A percentile compares a stretch with the other conserved stretches of the same genome.
phyloP scores from a whole-genome alignment of 2,888 invertebrate genomes.

The Allolobophora icterica region DNA sequence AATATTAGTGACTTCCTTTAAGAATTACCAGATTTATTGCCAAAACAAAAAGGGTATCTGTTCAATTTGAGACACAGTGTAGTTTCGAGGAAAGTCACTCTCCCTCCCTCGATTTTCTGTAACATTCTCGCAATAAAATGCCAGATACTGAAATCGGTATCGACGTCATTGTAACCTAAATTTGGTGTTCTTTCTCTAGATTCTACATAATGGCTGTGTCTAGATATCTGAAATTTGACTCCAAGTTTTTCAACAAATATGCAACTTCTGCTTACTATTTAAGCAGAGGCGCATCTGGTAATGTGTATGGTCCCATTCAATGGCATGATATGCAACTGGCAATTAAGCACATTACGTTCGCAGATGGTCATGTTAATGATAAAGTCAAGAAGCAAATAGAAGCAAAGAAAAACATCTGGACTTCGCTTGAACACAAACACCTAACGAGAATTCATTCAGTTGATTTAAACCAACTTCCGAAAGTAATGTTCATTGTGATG shows the following conservation, averaged over 20 bases:
- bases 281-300: background rate
- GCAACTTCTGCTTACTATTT: background rate
- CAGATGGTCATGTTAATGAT: background rate
- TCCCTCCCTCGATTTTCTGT: too few species aligned
- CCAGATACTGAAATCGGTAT: too few species aligned
- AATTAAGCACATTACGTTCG: background rate
- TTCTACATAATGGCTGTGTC: background rate
- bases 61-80: too few species aligned
- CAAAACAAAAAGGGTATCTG: too few species aligned
- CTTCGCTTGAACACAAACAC: background rate
- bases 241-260: background rate
- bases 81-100: too few species aligned
- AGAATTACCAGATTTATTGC: too few species aligned
- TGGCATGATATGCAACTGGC: background rate
- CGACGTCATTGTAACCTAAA: too few species aligned
- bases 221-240: background rate
- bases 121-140: too few species aligned
- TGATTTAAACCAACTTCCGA: background rate
- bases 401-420: background rate
- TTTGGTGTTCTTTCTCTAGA: background rate
- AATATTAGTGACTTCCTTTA: too few species aligned
- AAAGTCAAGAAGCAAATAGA: background rate
- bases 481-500: background rate
- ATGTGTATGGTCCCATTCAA: background rate
- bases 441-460: background rate